Percentiles rank a stretch among this genome's conserved stretches.
Conservation (phyloP, 2,888 invertebrate species). For the Trichacis sp. region DNA sequence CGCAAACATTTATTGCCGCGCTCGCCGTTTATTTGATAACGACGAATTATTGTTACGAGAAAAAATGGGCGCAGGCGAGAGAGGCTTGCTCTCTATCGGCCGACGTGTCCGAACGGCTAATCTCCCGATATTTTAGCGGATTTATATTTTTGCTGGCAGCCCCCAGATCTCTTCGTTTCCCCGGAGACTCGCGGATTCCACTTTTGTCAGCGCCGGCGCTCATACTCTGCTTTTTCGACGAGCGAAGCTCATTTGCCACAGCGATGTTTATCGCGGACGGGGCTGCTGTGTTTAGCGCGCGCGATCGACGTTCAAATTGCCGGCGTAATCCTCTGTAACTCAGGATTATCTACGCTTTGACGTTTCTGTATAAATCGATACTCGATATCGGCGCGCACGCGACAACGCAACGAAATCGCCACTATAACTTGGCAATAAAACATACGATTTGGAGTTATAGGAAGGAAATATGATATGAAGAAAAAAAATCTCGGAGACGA, state of each 20-base stretch:
- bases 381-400: conserved; percentile 3
- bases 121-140: conserved; percentile 67
- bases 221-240: conserved; percentile 1
- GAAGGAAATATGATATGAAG: too few species aligned
- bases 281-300: conserved; percentile 57
- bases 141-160: conserved; percentile 57
- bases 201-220: conserved; percentile 15
- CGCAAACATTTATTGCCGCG: conserved; percentile 62
- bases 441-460: too few species aligned
- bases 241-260: neutral
- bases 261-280: conserved; percentile 7
- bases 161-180: conserved; percentile 18
- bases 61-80: conserved; percentile 53
- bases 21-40: conserved; percentile 63
- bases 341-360: conserved; percentile 61
- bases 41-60: conserved; percentile 69
- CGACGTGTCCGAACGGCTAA: conserved; percentile 63
- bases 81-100: conserved; percentile 51
- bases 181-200: conserved; percentile 16
- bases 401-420: neutral
- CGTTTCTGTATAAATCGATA: conserved; percentile 36
- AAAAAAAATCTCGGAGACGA: too few species aligned
- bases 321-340: conserved; percentile 67
- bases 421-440: neutral
- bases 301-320: conserved; percentile 67